Conservation (phyloP, 2,888 invertebrate genomes). For the Metalampra italica region DNA sequence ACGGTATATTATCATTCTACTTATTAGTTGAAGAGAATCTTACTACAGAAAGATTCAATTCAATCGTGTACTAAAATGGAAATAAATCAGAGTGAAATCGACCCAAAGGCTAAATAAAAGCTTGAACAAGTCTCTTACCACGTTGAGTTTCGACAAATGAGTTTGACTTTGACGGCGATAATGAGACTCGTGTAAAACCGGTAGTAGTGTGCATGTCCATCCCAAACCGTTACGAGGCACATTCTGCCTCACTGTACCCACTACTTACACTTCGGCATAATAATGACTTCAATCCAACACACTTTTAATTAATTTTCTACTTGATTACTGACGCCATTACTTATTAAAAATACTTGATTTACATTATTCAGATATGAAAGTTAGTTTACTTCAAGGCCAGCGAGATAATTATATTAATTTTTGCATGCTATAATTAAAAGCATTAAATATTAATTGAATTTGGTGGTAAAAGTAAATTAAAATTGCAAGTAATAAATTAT, state of each 20-base stretch:
- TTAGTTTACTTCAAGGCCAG: slow-evolving; percentile 7
- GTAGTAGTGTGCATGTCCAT: slow-evolving; percentile 63
- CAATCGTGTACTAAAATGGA: no score
- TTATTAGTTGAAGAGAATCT: no score
- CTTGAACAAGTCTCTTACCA: slow-evolving; percentile 22
- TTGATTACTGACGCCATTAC: slow-evolving; percentile 54
- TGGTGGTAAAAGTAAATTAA: background rate
- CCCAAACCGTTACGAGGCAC: slow-evolving; percentile 69
- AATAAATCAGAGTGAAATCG: no score
- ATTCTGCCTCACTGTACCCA: slow-evolving; percentile 53
- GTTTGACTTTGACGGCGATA: slow-evolving; percentile 53
- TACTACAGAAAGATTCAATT: no score
- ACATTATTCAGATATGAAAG: slow-evolving; percentile 12
- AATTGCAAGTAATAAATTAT: background rate
- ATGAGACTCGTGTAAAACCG: slow-evolving; percentile 71
- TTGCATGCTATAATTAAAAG: background rate
- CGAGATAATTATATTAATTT: slow-evolving; percentile 4
- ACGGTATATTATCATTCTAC: no score
- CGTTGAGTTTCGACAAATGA: slow-evolving; percentile 58
- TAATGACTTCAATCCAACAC: slow-evolving; percentile 63
- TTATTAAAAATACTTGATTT: slow-evolving; percentile 40
- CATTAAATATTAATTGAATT: slow-evolving; percentile 3
- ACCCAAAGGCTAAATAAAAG: background rate
- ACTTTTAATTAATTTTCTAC: slow-evolving; percentile 72
- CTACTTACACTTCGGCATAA: slow-evolving; percentile 60